A percentile compares a stretch with the other conserved stretches of the same genome.
phyloP scores from a whole-genome alignment of 2,113 vertebrate genomes.

The Cavia aperea region DNA sequence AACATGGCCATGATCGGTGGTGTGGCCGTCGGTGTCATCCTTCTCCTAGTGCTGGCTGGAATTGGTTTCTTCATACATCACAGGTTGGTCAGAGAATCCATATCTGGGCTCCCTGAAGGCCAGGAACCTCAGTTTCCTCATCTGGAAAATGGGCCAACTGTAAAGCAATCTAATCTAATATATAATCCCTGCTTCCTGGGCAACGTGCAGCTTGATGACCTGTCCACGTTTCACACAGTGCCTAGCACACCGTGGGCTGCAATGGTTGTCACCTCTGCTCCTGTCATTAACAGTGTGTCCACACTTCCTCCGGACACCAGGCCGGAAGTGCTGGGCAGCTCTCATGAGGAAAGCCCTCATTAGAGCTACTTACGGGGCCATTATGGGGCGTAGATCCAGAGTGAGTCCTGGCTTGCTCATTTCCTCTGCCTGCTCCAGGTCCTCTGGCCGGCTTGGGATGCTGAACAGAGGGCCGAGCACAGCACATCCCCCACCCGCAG shows the following conservation, averaged over 20 bases:
- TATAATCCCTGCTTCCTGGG: background rate
- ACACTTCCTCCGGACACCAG: background rate
- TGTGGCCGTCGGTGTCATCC: conserved; percentile 58
- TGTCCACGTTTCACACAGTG: background rate
- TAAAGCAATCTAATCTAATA: background rate
- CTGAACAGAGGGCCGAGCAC: background rate
- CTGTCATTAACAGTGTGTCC: background rate
- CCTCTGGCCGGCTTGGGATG: background rate
- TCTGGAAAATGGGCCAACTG: background rate
- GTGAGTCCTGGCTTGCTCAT: background rate
- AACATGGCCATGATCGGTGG: conserved; percentile 77
- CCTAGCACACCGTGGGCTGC: fast-evolving
- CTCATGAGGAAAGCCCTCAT: background rate
- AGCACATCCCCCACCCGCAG: background rate
- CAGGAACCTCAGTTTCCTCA: background rate
- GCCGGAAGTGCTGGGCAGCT: background rate
- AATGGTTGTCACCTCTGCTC: background rate
- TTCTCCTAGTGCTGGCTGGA: conserved; percentile 77
- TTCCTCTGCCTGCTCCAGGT: background rate
- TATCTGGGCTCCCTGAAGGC: background rate
- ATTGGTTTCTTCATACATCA: conserved; percentile 78
- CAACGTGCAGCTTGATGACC: fast-evolving
- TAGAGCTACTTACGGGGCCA: background rate
- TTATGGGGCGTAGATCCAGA: background rate
- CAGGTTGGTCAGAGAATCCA: conserved; percentile 66